Evolutionary conservation across 2,113 vertebrate genomes (phyloP), one percentile per base, ranked within the genome.

Genomic region (Agelaius tricolor): DNA sequence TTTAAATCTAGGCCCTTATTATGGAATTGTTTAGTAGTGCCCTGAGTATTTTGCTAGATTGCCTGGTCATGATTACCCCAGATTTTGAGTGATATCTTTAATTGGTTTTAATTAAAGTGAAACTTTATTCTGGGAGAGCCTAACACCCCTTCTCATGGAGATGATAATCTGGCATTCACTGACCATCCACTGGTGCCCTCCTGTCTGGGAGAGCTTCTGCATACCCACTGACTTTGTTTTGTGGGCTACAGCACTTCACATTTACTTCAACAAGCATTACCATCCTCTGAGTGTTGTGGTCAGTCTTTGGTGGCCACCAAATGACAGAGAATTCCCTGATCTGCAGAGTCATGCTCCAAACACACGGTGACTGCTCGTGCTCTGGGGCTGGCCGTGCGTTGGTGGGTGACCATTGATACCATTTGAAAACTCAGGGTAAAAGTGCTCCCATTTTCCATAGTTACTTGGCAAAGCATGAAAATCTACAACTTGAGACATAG

Each of bases 201-300:
- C 57, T 93, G 96, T 96, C 97, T 98, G 94, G 87, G 96, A 93
- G 95, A 97, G 95, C 89, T 93, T 82, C 94, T 87, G 90, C 69
- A 2, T 79, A 13, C 57, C 62, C 73, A 6, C 94, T 82, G 86
- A 21, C 89, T 96, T 83, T 92, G 87, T 97, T 94, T 66, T 90
- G 95, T 94, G 82, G 93, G 90, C 91, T 94, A 6, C 95, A 89
- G 61, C 73, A 68, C 76, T 73, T 76, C 41, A n/a, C 49, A 19
- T 85, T 89, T 66, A 22, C 72, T 88, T 63, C 9, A 89, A 80
- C n/a, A 43, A 79, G 68, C 74, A 27, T 52, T 84, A 18, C 71
- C 37, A 22, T 79, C 87, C 76, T 71, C 41, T 33, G 13, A 27
- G 76, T 61, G 26, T 37, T 90, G 73, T 73, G 59, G 75, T 82